phyloP scores from a whole-genome alignment of 1,140 invertebrate genomes.

The Drosophila kanapiae region DNA sequence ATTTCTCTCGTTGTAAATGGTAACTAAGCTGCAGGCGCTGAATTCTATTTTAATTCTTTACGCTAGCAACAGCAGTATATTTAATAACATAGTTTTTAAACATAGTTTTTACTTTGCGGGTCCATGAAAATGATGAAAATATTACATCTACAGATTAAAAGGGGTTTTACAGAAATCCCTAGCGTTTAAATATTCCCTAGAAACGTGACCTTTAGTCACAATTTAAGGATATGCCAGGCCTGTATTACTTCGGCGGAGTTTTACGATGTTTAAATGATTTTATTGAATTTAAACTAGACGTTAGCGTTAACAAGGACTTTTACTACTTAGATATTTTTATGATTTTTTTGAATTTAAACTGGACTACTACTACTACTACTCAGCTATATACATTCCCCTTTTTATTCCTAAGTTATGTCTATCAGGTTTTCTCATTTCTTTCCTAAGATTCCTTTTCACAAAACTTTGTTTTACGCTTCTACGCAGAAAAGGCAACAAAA shows the following conservation, averaged over 20 bases:
- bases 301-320: too few species aligned
- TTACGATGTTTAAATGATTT: neutral
- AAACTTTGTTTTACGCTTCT: neutral
- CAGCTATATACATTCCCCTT: neutral
- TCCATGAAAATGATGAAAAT: too few species aligned
- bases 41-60: neutral
- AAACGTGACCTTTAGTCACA: too few species aligned
- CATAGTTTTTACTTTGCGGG: neutral
- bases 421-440: too few species aligned
- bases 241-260: too few species aligned
- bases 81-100: neutral
- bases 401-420: too few species aligned
- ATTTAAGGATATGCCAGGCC: too few species aligned
- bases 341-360: neutral
- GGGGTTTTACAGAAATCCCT: too few species aligned
- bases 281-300: neutral
- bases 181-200: too few species aligned
- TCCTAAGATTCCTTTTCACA: neutral
- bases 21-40: neutral
- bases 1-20: neutral
- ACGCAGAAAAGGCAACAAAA: too few species aligned
- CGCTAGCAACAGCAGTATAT: neutral
- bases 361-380: too few species aligned
- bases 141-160: neutral
- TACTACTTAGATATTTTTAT: too few species aligned